Evolutionary conservation across 2,113 vertebrate genomes (phyloP).

Genomic region (Phyllostomus hastatus): DNA sequence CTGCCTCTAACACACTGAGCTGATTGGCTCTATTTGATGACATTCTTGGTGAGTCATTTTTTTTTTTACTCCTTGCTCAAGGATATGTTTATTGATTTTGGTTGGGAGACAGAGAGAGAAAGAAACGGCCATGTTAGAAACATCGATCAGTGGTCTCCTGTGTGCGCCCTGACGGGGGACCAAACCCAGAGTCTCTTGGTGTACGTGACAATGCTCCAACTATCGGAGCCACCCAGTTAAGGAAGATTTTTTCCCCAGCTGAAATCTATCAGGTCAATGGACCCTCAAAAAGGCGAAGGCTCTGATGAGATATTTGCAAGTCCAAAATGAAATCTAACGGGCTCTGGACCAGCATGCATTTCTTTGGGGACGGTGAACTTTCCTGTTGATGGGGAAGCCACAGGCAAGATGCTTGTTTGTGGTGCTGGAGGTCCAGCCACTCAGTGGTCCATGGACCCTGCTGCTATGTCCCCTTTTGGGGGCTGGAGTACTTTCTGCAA

Average conservation of each 20-base stretch:
- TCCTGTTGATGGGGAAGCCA: background rate
- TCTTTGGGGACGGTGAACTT: background rate
- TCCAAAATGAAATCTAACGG: background rate
- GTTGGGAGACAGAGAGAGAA: too few relatives aligned
- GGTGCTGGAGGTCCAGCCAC: background rate
- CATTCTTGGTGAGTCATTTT: background rate
- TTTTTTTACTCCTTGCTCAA: too few relatives aligned
- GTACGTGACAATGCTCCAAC: too few relatives aligned
- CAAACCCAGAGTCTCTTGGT: too few relatives aligned
- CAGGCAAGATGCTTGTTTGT: fast-evolving
- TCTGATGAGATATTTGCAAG: background rate
- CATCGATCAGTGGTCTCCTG: too few relatives aligned
- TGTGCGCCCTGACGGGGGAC: too few relatives aligned
- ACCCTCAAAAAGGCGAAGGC: background rate
- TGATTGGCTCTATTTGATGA: background rate
- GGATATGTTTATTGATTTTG: too few relatives aligned
- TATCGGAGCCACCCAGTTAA: too few relatives aligned
- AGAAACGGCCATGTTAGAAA: too few relatives aligned
- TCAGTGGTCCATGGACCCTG: too few relatives aligned
- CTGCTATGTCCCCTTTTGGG: background rate
- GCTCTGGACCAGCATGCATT: background rate
- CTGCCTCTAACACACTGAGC: background rate
- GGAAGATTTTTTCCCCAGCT: background rate
- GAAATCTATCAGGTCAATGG: background rate
- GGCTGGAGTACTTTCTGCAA: background rate